Evolutionary conservation across 2,888 invertebrate genomes (phyloP), one percentile per base, ranked within the genome.

Genomic region (Spilarctia lutea): DNA sequence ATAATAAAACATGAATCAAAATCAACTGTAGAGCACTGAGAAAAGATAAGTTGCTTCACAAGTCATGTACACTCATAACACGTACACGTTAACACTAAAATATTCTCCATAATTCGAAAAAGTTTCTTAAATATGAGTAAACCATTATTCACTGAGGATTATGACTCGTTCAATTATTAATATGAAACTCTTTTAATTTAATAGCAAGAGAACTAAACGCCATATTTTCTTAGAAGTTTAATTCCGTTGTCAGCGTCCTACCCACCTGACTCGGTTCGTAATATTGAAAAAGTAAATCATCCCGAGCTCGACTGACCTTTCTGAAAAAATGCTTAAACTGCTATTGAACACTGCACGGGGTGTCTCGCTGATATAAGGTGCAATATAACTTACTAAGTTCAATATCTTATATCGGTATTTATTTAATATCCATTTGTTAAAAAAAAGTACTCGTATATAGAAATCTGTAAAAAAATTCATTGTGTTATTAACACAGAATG

Each of bases 201-300:
- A 69, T 82, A 68, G 73, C 45, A 52, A 80, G 79, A 85, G 86
- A 86, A 86, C 82, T 82, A 33, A 74, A 76, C 76, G 88, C 89
- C 87, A 92, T 93, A 93, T 91, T 91, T 93, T 86, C 89, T 86
- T 77, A 77, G 85, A 87, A 90, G 88, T 92, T 92, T 93, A 93
- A 93, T 93, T 93, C 91, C 87, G 87, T 76, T 87, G 88, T 87
- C 89, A 85, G 86, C 85, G 87, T 86, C 86, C 89, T 85, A 77
- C 88, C 90, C 91, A 92, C 92, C 93, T 93, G 93, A 88, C 92
- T 75, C 77, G 78, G 81, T 73, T 73, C 78, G 87, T 90, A 87
- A 92, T 94, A 94, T 94, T 91, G 91, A 84, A 82, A 81, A 79
- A 89, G 90, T 94, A 94, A 94, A 94, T 94, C 94, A 94, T 92